These are phyloP conservation scores for Dromaius novaehollandiae DNA, from an alignment of 2,113 vertebrate species.

Conservation along the genomic window DNA sequence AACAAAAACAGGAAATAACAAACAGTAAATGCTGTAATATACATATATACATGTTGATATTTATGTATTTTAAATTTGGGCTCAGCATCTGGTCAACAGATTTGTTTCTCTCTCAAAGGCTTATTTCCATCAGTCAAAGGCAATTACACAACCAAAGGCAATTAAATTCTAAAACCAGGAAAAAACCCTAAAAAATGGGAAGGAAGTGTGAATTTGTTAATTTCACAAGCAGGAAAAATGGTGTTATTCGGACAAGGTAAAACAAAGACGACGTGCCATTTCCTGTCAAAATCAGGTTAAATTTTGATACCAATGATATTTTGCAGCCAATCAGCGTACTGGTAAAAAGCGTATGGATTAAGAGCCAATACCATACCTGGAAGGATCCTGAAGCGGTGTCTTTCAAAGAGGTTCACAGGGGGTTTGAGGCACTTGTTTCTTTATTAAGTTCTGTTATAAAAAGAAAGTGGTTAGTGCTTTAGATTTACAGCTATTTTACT, in stretches of 20 bases:
- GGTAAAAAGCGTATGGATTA: background rate
- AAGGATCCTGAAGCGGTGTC: background rate
- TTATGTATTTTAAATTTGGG: background rate
- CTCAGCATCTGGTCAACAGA: background rate
- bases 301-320: background rate
- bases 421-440: background rate
- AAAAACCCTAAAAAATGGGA: background rate
- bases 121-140: conserved; percentile 29
- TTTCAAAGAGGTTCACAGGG: background rate
- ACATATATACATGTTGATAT: background rate
- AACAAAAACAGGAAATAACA: background rate
- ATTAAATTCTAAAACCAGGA: background rate
- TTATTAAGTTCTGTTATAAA: background rate
- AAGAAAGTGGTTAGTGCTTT: background rate
- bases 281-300: background rate
- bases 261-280: background rate
- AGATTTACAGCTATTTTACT: background rate
- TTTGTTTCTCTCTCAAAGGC: conserved; percentile 13
- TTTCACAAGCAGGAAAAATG: conserved; percentile 5
- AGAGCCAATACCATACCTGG: conserved; percentile 32
- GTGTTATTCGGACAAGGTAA: background rate
- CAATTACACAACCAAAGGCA: conserved; percentile 20
- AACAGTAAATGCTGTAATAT: background rate
- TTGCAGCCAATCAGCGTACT: background rate
- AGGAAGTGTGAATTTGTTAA: background rate